These are phyloP conservation scores for Myathropa florea DNA, from an alignment of 2,888 invertebrate genomes.

Conservation along the genomic window DNA sequence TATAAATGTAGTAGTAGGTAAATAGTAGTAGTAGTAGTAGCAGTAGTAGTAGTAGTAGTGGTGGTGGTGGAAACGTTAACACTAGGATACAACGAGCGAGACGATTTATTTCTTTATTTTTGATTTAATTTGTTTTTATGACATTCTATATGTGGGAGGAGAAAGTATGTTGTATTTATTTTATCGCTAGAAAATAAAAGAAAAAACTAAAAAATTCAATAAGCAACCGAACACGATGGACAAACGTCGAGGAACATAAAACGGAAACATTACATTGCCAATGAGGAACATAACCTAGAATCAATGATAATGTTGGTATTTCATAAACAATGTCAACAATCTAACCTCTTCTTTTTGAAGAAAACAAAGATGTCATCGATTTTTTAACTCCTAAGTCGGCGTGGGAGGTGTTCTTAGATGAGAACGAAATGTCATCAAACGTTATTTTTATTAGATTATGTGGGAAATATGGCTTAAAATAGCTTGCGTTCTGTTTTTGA, in stretches of 20 bases:
- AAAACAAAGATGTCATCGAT: too few relatives aligned
- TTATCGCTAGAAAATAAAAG: not conserved
- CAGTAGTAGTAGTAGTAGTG: slow-evolving; percentile 42
- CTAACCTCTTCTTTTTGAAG: too few relatives aligned
- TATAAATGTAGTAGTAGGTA: slow-evolving; percentile 55
- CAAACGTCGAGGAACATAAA: not conserved
- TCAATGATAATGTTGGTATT: not conserved
- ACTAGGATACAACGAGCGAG: slow-evolving; percentile 59
- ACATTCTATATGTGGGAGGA: slow-evolving; percentile 40
- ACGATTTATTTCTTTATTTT: slow-evolving; percentile 4
- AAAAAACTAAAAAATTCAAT: not conserved
- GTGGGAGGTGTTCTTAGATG: too few relatives aligned
- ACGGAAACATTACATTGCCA: not conserved
- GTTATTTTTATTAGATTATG: too few relatives aligned
- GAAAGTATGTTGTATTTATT: slow-evolving; percentile 9
- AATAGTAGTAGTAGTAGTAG: slow-evolving; percentile 39
- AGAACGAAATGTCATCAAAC: too few relatives aligned
- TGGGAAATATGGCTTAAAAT: too few relatives aligned
- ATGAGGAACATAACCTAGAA: not conserved
- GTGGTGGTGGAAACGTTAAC: slow-evolving; percentile 16
- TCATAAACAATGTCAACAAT: not conserved
- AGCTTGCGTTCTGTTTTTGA: too few relatives aligned
- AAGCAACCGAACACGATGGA: not conserved
- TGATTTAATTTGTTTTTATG: not conserved
- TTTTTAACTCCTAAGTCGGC: too few relatives aligned